Evolutionary conservation across 2,113 vertebrate species (phyloP).

Genomic region (Nibea coibor): DNA sequence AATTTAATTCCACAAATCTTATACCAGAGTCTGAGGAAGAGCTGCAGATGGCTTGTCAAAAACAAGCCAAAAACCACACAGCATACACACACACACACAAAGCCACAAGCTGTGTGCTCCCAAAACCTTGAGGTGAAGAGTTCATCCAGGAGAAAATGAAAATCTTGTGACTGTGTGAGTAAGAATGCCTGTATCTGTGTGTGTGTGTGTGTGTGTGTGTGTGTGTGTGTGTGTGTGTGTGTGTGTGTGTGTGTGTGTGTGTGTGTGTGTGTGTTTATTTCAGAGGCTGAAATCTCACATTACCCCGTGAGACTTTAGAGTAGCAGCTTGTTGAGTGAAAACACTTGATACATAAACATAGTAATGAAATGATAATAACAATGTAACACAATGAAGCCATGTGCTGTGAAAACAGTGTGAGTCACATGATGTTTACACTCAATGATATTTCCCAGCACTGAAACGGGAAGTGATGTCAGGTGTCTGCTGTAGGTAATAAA

Average conservation of each 20-base stretch:
- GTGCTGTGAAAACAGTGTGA: too few relatives aligned
- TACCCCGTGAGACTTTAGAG: background rate
- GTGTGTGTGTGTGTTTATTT: background rate
- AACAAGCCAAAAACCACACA: background rate
- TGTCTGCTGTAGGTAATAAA: background rate
- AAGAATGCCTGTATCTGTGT: background rate
- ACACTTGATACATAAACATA: too few relatives aligned
- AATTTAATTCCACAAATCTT: background rate
- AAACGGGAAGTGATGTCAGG: background rate
- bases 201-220: background rate
- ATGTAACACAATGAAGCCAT: too few relatives aligned
- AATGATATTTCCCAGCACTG: background rate
- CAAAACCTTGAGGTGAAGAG: background rate
- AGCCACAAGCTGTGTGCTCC: background rate
- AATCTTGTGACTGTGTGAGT: constrained; percentile 43
- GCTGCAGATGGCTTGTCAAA: background rate
- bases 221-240: background rate
- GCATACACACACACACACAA: background rate
- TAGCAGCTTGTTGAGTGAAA: too few relatives aligned
- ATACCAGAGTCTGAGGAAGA: background rate
- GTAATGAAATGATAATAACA: too few relatives aligned
- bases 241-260: background rate
- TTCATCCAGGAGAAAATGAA: constrained; percentile 8
- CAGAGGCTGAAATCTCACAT: background rate
- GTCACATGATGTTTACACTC: too few relatives aligned